These are phyloP conservation scores for Volucella bombylans DNA, from an alignment of 2,888 invertebrate genomes.

Conservation along the genomic window DNA sequence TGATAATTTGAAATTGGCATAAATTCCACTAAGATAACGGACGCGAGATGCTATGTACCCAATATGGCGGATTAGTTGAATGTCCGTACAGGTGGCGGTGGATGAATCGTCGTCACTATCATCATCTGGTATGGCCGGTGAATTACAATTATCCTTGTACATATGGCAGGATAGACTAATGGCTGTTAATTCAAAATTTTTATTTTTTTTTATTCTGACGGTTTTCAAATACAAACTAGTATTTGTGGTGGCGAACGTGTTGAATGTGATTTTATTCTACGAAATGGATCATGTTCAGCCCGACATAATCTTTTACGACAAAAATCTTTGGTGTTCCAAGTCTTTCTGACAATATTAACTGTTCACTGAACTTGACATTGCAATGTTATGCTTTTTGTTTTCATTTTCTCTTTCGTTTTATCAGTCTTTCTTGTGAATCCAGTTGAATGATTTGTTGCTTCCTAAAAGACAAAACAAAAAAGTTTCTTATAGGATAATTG, in stretches of 20 bases:
- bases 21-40: conserved; percentile 79
- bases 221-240: background rate
- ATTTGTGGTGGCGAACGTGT: background rate
- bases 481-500: conserved; percentile 41
- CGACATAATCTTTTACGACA: conserved; percentile 47
- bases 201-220: background rate
- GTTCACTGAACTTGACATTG: conserved; percentile 61
- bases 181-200: conserved; percentile 50
- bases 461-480: conserved; percentile 13
- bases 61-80: conserved; percentile 81
- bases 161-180: conserved; percentile 73
- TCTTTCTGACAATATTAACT: conserved; percentile 38
- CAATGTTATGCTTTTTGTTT: conserved; percentile 9
- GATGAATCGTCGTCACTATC: conserved; percentile 71
- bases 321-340: background rate
- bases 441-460: conserved; percentile 44
- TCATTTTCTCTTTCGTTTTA: background rate
- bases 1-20: conserved; percentile 79
- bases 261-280: conserved; percentile 42
- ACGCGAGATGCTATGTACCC: conserved; percentile 82
- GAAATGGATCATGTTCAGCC: conserved; percentile 35
- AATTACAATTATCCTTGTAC: conserved; percentile 75
- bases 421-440: conserved; percentile 29
- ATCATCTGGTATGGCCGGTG: conserved; percentile 71
- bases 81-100: conserved; percentile 78